These are phyloP conservation scores for Leptinotarsa haldemani DNA, from an alignment of 2,888 invertebrate genomes.

Conservation along the genomic window DNA sequence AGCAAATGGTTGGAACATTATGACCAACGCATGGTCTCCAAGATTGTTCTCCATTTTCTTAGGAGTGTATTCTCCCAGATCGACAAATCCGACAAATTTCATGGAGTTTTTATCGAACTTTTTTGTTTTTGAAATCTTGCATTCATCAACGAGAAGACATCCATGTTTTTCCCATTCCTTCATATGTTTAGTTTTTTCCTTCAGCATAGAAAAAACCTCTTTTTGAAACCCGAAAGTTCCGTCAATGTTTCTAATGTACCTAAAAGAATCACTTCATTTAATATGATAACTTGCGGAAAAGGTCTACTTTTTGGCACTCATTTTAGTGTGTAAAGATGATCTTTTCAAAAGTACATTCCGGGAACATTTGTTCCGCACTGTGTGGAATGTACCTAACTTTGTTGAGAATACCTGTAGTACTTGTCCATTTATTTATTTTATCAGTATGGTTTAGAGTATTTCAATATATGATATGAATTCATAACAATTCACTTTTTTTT, in stretches of 20 bases:
- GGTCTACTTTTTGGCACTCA: no score
- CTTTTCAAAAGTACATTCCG: no score
- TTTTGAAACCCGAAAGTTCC: slow-evolving; percentile 17
- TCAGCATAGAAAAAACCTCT: slow-evolving; percentile 9
- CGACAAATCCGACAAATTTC: slow-evolving; percentile 32
- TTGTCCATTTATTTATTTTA: no score
- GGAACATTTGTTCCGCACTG: no score
- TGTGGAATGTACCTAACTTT: no score
- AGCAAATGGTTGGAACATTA: slow-evolving; percentile 41
- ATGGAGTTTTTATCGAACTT: slow-evolving; percentile 36
- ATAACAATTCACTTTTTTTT: no score
- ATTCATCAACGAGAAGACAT: slow-evolving; percentile 34
- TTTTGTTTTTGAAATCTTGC: slow-evolving; percentile 27
- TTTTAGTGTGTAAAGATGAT: no score
- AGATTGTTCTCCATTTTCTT: slow-evolving; percentile 25
- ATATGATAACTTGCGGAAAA: no score
- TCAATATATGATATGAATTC: no score
- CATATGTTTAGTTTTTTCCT: slow-evolving; percentile 11
- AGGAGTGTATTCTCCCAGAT: slow-evolving; percentile 36
- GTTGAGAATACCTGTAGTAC: no score
- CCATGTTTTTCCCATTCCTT: slow-evolving; percentile 11
- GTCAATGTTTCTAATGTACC: slow-evolving; percentile 17
- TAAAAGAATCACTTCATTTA: slow-evolving; percentile 1
- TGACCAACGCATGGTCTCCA: slow-evolving; percentile 38
- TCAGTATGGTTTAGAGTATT: no score